Conservation (phyloP, 2,888 invertebrate species). For the Acanthosepion lycidas region DNA sequence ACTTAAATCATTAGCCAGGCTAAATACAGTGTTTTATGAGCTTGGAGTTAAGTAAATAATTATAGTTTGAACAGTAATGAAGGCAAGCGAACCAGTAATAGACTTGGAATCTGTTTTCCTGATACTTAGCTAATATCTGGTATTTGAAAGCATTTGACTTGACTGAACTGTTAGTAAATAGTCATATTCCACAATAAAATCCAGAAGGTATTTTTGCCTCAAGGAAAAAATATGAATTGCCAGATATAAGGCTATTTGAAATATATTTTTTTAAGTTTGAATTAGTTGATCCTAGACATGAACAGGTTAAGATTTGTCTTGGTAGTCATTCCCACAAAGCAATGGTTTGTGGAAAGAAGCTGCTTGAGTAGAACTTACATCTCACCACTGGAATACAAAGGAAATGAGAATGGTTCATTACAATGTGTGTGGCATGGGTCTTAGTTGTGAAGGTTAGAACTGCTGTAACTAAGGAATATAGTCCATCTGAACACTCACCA, state of each 20-base stretch:
- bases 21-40: not conserved
- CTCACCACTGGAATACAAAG: no score
- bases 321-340: no score
- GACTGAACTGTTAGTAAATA: not conserved
- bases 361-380: no score
- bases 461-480: no score
- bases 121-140: not conserved
- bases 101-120: conserved; percentile 33
- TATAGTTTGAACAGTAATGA: conserved; percentile 33
- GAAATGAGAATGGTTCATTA: no score
- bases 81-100: conserved; percentile 10
- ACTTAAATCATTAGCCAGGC: not conserved
- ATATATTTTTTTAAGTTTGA: not conserved
- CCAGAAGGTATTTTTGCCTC: not conserved
- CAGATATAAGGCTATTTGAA: not conserved
- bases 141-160: conserved; percentile 11
- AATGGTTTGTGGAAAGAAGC: no score
- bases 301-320: no score
- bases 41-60: not conserved
- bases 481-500: no score
- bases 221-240: not conserved
- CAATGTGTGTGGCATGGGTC: no score
- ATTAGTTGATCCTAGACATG: not conserved
- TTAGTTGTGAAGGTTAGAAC: no score
- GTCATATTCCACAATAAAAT: not conserved